Percentiles rank a stretch among this genome's conserved stretches.
These are phyloP conservation scores for Apotomis turbidana DNA, from an alignment of 2,888 invertebrate genomes.

Conservation along the genomic window DNA sequence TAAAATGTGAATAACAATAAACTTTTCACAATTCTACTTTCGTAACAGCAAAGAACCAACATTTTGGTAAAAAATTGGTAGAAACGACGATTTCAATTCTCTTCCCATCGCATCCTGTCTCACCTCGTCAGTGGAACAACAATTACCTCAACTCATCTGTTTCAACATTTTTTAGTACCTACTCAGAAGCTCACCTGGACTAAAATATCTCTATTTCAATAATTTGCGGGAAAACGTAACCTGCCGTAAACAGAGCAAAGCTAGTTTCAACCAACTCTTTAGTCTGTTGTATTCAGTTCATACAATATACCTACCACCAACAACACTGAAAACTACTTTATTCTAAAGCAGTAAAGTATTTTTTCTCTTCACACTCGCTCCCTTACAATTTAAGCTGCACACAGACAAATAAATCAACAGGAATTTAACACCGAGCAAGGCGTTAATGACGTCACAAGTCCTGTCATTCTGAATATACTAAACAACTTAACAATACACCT, in stretches of 20 bases:
- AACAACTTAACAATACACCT: slow-evolving; percentile 1
- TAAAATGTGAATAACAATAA: too few relatives aligned
- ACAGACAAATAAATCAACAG: slow-evolving; percentile 49
- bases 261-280: slow-evolving; percentile 3
- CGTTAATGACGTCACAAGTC: slow-evolving; percentile 51
- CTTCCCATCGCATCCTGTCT: too few relatives aligned
- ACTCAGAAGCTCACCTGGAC: too few relatives aligned
- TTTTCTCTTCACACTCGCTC: slow-evolving; percentile 6
- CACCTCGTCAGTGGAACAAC: too few relatives aligned
- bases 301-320: not conserved
- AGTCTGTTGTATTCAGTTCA: slow-evolving; percentile 13
- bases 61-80: too few relatives aligned
- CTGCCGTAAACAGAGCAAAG: not conserved
- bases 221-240: not conserved
- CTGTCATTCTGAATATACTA: slow-evolving; percentile 36
- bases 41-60: too few relatives aligned
- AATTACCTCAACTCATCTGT: too few relatives aligned
- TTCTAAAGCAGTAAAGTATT: not conserved
- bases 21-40: too few relatives aligned
- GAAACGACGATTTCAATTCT: too few relatives aligned
- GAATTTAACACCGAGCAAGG: slow-evolving; percentile 45
- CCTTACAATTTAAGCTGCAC: slow-evolving; percentile 39
- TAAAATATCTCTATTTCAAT: slow-evolving; percentile 1
- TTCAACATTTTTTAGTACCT: too few relatives aligned
- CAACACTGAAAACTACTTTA: slow-evolving; percentile 1